These are phyloP conservation scores for Synergus gifuensis DNA, from an alignment of 2,888 invertebrate genomes.

Conservation along the genomic window DNA sequence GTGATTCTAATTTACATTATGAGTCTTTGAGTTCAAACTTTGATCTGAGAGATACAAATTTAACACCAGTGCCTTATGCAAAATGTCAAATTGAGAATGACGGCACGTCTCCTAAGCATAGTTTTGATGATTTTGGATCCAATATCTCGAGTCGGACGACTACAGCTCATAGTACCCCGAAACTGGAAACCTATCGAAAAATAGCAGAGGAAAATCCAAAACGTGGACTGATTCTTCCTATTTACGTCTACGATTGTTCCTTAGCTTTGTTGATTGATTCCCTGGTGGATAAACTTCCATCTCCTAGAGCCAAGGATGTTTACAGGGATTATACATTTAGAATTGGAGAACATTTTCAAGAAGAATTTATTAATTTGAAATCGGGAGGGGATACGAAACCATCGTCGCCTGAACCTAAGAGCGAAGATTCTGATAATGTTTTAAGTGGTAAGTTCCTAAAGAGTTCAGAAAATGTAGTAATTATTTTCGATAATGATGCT, in stretches of 20 bases:
- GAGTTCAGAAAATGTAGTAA: not conserved
- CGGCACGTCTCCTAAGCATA: slow-evolving; percentile 52
- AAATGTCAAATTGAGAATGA: slow-evolving; percentile 48
- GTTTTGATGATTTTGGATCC: slow-evolving; percentile 55
- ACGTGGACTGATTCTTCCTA: slow-evolving; percentile 78
- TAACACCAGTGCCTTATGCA: slow-evolving; percentile 45
- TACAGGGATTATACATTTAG: slow-evolving; percentile 80
- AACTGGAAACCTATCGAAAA: slow-evolving; percentile 48
- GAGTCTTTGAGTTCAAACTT: slow-evolving; percentile 54
- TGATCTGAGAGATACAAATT: slow-evolving; percentile 49
- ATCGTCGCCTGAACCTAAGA: slow-evolving; percentile 78
- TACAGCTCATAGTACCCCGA: slow-evolving; percentile 54
- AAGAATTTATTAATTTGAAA: slow-evolving; percentile 76
- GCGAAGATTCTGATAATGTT: slow-evolving; percentile 77
- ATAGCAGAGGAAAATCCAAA: slow-evolving; percentile 57
- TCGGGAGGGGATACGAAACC: slow-evolving; percentile 72
- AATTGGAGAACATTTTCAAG: slow-evolving; percentile 71
- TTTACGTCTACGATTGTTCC: slow-evolving; percentile 86
- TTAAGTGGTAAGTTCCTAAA: slow-evolving; percentile 62
- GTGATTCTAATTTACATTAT: slow-evolving; percentile 54
- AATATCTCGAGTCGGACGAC: slow-evolving; percentile 60
- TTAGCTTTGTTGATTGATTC: slow-evolving; percentile 81
- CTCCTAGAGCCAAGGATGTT: slow-evolving; percentile 77
- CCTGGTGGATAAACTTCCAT: slow-evolving; percentile 76
- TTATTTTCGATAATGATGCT: too few relatives aligned